Evolutionary conservation across 2,113 vertebrate species (phyloP), one percentile per base, ranked within the genome.

Genomic region (Dryoscopus gambensis): DNA sequence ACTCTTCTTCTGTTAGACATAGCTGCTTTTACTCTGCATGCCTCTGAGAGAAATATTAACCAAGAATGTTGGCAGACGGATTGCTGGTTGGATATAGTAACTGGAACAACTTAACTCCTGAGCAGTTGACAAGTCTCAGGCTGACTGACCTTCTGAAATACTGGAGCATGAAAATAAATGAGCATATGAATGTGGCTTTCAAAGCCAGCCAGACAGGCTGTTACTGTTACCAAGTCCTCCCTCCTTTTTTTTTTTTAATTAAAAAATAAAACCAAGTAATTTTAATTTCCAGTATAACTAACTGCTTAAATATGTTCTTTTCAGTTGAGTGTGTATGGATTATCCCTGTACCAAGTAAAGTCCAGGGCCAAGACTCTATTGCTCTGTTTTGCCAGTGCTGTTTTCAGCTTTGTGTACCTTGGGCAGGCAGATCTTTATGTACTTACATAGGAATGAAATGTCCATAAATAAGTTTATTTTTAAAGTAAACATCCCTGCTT

Each of bases 1-100:
- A 84, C 50, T 71, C 47, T 77, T 84, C 40, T 93, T 50, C 30
- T 91, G 33, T 63, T 78, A 56, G 60, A 71, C 25, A 14, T 64
- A 88, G 60, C 75, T 92, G 73, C 23, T 90, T 84, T 84, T 94
- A 70, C 39, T 79, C 67, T 87, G 65, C 65, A 27, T 92, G 84
- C 83, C 62, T 90, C 62, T 1, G 35, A 82, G 90, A 95, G 80
- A 96, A 96, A 91, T 84, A 92, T 92, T 96, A 97, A 96, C 95
- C 59, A 87, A 27, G 92, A 94, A 71, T 64, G 73, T 49, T 95
- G 83, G 92, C 95, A 92, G 83, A 67, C 27, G 1, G 49, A 49
- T 70, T 73, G 31, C 73, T 93, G 47, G 76, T 77, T 93, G 95
- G 69, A 53, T 90, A 33, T 89, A 89, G 95, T 84, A 92, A 81